phyloP scores from a whole-genome alignment of 1,140 invertebrate genomes.

The Bombus superbus region DNA sequence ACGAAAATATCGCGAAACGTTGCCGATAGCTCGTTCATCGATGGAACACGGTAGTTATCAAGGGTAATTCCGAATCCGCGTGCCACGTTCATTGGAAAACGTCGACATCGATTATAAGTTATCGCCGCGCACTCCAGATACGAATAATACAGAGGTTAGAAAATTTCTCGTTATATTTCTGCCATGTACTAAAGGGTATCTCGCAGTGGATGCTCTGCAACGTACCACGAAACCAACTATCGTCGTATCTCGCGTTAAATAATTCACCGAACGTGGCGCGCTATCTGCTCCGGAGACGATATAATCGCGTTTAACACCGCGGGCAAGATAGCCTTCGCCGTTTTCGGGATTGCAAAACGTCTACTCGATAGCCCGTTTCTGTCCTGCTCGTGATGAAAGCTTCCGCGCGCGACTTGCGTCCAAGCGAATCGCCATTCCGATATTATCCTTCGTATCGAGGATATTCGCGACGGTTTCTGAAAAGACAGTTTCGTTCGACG shows the following conservation, averaged over 20 bases:
- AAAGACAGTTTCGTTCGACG: background rate
- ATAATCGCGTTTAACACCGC: background rate
- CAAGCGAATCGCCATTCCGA: no score
- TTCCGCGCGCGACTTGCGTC: background rate
- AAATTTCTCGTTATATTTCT: slow-evolving; percentile 32
- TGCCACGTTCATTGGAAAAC: slow-evolving; percentile 37
- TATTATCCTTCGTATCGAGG: background rate
- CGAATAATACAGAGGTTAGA: slow-evolving; percentile 52
- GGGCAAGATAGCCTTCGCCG: background rate
- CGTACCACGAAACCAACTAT: background rate
- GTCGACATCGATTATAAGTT: slow-evolving; percentile 38
- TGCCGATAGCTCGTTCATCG: background rate
- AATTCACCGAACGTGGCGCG: background rate
- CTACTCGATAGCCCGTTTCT: background rate
- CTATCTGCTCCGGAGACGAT: background rate
- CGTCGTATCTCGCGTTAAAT: background rate
- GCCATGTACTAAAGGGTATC: background rate
- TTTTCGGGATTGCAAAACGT: background rate
- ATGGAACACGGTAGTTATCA: slow-evolving; percentile 40
- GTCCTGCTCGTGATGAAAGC: background rate
- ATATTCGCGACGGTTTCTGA: background rate
- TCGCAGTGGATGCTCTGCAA: background rate
- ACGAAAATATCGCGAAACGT: slow-evolving; percentile 40
- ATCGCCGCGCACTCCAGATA: slow-evolving; percentile 32
- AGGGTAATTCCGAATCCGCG: slow-evolving; percentile 46